Evolutionary conservation across 2,113 vertebrate species (phyloP).

Genomic region (Hemiscyllium ocellatum): DNA sequence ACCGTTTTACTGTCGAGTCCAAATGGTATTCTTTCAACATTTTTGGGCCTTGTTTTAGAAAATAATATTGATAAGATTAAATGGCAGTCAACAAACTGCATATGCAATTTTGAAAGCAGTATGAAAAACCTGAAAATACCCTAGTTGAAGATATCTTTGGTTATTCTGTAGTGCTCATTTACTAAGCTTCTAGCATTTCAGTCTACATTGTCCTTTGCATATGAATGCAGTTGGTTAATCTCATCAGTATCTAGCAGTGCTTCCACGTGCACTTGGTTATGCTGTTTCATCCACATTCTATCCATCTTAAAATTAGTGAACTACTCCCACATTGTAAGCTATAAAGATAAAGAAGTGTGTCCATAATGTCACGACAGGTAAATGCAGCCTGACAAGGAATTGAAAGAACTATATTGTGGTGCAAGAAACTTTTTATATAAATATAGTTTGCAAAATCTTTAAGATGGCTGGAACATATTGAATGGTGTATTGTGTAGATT

Average conservation of each 20-base stretch:
- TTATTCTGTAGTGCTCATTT: background rate
- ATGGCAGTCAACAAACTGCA: background rate
- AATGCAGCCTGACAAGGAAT: background rate
- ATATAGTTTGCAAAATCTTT: background rate
- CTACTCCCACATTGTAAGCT: background rate
- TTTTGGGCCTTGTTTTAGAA: background rate
- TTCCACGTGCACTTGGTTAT: background rate
- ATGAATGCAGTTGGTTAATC: background rate
- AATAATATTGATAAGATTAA: background rate
- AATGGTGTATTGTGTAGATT: conserved; percentile 14
- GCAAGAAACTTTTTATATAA: background rate
- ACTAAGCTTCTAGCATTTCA: background rate
- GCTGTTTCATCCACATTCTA: background rate
- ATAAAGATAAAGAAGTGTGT: background rate
- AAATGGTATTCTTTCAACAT: background rate
- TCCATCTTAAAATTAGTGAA: background rate
- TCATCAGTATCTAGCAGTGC: background rate
- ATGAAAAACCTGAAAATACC: conserved; percentile 13
- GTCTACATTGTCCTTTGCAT: background rate
- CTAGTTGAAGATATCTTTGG: background rate
- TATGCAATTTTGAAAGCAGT: background rate
- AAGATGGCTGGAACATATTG: background rate
- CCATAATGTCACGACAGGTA: background rate
- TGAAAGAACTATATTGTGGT: background rate
- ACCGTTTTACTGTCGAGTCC: background rate